These are phyloP conservation scores for Platygyra sinensis DNA, from an alignment of 64 coral and sea anemone species.

Conservation along the genomic window DNA sequence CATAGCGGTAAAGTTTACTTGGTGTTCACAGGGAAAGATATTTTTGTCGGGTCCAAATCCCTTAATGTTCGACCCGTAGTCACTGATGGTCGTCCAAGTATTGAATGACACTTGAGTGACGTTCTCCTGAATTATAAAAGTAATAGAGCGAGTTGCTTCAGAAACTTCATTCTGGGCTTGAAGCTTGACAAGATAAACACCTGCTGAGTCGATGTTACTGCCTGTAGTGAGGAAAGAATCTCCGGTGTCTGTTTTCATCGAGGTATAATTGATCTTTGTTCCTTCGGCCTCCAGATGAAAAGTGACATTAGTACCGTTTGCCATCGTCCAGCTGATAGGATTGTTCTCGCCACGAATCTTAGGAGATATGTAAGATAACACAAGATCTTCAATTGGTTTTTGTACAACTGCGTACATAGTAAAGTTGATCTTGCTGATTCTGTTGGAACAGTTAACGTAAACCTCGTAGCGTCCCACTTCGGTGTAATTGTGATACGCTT, in stretches of 20 bases:
- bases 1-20: slow-evolving; percentile 54
- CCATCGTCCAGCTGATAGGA: slow-evolving; percentile 51
- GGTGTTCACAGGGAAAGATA: slow-evolving; percentile 72
- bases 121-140: slow-evolving; percentile 53
- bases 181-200: slow-evolving; percentile 21
- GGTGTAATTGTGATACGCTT: slow-evolving; percentile 34
- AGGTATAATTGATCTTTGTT: slow-evolving; percentile 1
- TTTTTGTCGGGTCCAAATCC: slow-evolving; percentile 28
- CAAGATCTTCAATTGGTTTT: slow-evolving; percentile 59
- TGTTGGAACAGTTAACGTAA: slow-evolving; percentile 52
- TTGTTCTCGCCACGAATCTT: slow-evolving; percentile 29
- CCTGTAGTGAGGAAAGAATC: background rate
- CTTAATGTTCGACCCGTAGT: slow-evolving; percentile 43
- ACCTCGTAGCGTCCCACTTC: slow-evolving; percentile 40
- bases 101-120: slow-evolving; percentile 32
- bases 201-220: background rate
- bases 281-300: slow-evolving; percentile 43
- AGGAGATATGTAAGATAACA: background rate
- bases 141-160: background rate
- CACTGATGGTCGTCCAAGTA: slow-evolving; percentile 51
- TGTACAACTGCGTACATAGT: slow-evolving; percentile 32
- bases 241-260: slow-evolving; percentile 39
- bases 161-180: slow-evolving; percentile 75
- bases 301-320: slow-evolving; percentile 72
- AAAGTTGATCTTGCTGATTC: slow-evolving; percentile 28